A percentile compares a stretch with the other conserved stretches of the same genome.
These are phyloP conservation scores for Nudaria mundana DNA, from an alignment of 2,888 invertebrate species.

Conservation along the genomic window DNA sequence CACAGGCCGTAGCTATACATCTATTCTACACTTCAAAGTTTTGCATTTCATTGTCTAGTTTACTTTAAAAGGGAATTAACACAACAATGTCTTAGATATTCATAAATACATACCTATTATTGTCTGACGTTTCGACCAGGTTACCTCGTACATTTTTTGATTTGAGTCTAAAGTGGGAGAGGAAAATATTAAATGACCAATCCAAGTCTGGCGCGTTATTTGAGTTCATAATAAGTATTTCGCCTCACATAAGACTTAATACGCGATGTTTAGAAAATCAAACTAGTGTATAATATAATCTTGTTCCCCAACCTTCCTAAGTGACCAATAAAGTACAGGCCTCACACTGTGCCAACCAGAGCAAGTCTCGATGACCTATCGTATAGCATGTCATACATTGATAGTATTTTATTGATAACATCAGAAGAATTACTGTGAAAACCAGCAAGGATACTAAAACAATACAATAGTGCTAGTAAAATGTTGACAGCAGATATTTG, in stretches of 20 bases:
- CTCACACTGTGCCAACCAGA: conserved; percentile 34
- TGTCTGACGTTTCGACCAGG: too few relatives aligned
- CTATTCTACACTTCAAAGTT: too few relatives aligned
- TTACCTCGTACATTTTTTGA: too few relatives aligned
- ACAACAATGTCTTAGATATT: too few relatives aligned
- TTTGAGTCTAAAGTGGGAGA: too few relatives aligned
- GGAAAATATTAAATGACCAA: conserved; percentile 1
- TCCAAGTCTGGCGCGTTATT: conserved; percentile 17
- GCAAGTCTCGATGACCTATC: conserved; percentile 3
- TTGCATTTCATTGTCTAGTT: too few relatives aligned
- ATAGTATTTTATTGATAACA: background rate
- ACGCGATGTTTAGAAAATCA: conserved; percentile 48
- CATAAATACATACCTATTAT: too few relatives aligned
- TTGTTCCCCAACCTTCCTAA: conserved; percentile 41
- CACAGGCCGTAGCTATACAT: too few relatives aligned
- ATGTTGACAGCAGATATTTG: conserved; percentile 20
- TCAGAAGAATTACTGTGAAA: background rate
- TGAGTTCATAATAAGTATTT: conserved; percentile 13
- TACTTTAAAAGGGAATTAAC: too few relatives aligned
- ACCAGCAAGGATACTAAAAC: background rate
- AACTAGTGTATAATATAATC: conserved; percentile 59
- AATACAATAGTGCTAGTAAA: background rate
- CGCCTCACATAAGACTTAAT: conserved; percentile 35
- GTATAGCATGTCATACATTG: conserved; percentile 4
- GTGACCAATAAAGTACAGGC: conserved; percentile 49